Conservation (phyloP, 2,888 invertebrate species). For the Drosophila nigricruria region DNA sequence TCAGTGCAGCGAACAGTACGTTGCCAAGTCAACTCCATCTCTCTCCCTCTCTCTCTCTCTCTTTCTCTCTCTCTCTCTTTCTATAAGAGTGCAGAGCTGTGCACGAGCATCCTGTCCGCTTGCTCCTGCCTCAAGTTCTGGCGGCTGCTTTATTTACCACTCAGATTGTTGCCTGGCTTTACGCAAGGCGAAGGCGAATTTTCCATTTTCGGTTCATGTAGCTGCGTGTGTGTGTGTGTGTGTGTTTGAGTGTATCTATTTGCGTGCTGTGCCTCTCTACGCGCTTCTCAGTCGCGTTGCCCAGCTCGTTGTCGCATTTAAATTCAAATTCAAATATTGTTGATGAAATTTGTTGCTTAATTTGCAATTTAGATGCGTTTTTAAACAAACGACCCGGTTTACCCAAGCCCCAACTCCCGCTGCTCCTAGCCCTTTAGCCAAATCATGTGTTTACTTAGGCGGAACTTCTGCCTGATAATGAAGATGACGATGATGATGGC, state of each 20-base stretch:
- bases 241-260: slow-evolving; percentile 27
- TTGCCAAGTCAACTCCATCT: slow-evolving; percentile 58
- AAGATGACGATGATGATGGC: slow-evolving; percentile 18
- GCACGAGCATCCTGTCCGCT: slow-evolving; percentile 25
- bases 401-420: not conserved
- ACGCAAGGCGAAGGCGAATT: slow-evolving; percentile 68
- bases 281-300: slow-evolving; percentile 33
- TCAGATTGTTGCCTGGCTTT: slow-evolving; percentile 62
- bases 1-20: slow-evolving; percentile 67
- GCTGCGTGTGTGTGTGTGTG: slow-evolving; percentile 10
- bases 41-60: slow-evolving; percentile 3
- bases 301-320: slow-evolving; percentile 72
- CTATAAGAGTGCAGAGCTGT: slow-evolving; percentile 40
- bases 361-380: slow-evolving; percentile 81
- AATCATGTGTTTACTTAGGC: slow-evolving; percentile 82
- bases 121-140: slow-evolving; percentile 12
- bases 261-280: slow-evolving; percentile 47
- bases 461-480: slow-evolving; percentile 55
- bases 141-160: slow-evolving; percentile 58
- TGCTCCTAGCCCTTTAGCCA: slow-evolving; percentile 22
- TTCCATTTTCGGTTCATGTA: slow-evolving; percentile 73
- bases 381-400: slow-evolving; percentile 67
- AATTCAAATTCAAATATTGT: slow-evolving; percentile 82
- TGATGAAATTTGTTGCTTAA: slow-evolving; percentile 82
- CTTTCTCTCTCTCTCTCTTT: slow-evolving; percentile 8